Evolutionary conservation across 2,797 vertebrate species (phyloP).

Genomic region (Malacoctenus gilli): DNA sequence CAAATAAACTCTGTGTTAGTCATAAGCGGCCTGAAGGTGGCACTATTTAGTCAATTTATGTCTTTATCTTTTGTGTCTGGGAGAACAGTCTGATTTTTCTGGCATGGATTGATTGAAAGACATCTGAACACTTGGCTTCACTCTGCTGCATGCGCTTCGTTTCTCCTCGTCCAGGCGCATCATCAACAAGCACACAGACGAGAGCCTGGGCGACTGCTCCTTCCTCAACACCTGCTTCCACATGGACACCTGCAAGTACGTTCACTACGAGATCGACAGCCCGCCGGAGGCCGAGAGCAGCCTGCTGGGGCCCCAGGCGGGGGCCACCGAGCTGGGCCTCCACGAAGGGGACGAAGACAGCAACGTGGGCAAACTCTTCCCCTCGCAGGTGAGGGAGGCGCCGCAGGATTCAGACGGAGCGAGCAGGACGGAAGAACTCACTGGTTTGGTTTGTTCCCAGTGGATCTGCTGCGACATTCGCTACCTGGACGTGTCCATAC

Average conservation of each 20-base stretch:
- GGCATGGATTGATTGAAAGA: no score
- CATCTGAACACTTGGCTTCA: no score
- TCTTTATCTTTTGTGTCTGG: no score
- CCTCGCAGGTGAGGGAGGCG: slow-evolving; percentile 84
- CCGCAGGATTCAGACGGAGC: background rate
- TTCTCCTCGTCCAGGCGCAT: slow-evolving; percentile 81
- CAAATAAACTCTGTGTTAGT: no score
- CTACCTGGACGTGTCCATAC: slow-evolving; percentile 91
- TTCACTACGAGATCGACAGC: slow-evolving; percentile 94
- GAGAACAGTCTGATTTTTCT: no score
- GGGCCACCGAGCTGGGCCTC: slow-evolving; percentile 82
- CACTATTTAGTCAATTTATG: no score
- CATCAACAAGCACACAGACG: slow-evolving; percentile 95
- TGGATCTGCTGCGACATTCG: slow-evolving; percentile 95
- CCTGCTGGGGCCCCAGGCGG: slow-evolving; percentile 74
- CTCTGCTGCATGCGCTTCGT: background rate
- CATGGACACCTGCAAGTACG: slow-evolving; percentile 97
- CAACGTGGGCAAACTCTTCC: slow-evolving; percentile 90
- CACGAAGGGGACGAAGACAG: slow-evolving; percentile 82
- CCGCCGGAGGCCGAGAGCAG: slow-evolving; percentile 82
- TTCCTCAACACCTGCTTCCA: slow-evolving; percentile 97
- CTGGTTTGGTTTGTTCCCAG: slow-evolving; percentile 42
- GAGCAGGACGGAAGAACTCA: background rate
- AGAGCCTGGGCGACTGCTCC: slow-evolving; percentile 93
- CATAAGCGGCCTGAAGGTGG: no score